These are phyloP conservation scores for Clamator glandarius DNA, from an alignment of 2,797 vertebrate species.

Conservation along the genomic window DNA sequence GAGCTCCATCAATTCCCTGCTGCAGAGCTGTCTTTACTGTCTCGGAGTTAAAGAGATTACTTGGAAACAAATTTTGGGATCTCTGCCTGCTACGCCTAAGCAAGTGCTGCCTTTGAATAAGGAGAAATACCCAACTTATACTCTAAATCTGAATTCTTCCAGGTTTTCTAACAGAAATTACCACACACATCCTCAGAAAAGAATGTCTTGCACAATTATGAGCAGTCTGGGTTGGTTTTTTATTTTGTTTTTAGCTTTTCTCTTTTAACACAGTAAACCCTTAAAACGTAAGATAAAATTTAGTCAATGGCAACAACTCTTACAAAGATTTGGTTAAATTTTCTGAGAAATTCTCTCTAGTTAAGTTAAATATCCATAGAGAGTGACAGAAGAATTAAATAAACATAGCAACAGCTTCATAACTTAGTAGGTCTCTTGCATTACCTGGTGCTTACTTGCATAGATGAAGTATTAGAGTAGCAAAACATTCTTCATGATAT, in stretches of 20 bases:
- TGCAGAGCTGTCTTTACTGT: background rate
- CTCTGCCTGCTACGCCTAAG: background rate
- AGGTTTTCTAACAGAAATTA: background rate
- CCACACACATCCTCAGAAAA: background rate
- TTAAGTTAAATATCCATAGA: background rate
- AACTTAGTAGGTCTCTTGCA: background rate
- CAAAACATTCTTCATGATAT: background rate
- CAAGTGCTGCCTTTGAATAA: background rate
- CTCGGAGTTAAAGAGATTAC: background rate
- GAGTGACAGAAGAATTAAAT: background rate
- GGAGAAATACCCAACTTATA: background rate
- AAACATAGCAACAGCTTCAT: background rate
- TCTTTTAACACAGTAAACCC: background rate
- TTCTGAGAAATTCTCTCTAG: background rate
- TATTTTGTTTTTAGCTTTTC: background rate
- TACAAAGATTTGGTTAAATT: background rate
- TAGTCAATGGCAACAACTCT: background rate
- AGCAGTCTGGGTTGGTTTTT: rapidly evolving
- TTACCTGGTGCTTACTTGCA: background rate
- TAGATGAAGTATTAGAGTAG: background rate
- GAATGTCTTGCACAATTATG: background rate
- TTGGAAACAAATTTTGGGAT: background rate
- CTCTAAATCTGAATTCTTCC: background rate
- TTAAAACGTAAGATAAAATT: background rate
- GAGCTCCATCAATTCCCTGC: background rate